phyloP scores from a whole-genome alignment of 2,797 vertebrate species.

The Brachyrhaphis roseni region DNA sequence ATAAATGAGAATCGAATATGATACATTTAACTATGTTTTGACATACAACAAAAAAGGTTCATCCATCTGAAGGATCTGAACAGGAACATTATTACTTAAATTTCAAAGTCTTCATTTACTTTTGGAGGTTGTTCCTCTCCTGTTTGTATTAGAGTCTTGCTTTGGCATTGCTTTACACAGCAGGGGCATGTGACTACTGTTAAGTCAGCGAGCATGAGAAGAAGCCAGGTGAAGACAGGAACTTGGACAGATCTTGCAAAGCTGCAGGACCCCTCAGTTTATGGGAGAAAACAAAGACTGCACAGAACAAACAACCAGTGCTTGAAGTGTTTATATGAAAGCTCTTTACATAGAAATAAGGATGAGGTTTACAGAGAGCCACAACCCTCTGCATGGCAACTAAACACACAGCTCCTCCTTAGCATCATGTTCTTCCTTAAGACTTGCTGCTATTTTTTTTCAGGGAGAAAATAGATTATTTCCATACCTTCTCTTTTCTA shows the following conservation, averaged over 20 bases:
- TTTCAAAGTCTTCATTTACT: slow-evolving; percentile 1
- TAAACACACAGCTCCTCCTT: slow-evolving; percentile 53
- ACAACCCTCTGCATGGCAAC: slow-evolving; percentile 42
- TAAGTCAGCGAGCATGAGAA: slow-evolving; percentile 49
- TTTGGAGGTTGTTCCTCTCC: not conserved
- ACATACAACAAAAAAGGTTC: not conserved
- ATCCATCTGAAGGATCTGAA: not conserved
- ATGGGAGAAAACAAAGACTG: slow-evolving; percentile 58
- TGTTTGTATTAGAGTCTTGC: not conserved
- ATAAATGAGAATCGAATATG: not conserved
- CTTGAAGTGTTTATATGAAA: slow-evolving; percentile 49
- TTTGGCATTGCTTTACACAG: slow-evolving; percentile 40
- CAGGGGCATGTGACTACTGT: slow-evolving; percentile 64
- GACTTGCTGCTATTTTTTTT: slow-evolving; percentile 59
- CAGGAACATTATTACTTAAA: not conserved
- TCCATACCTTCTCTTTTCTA: slow-evolving; percentile 46
- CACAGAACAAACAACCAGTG: slow-evolving; percentile 36
- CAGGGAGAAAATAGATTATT: slow-evolving; percentile 46
- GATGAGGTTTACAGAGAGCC: slow-evolving; percentile 42
- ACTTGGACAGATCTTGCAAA: slow-evolving; percentile 52
- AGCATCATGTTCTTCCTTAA: slow-evolving; percentile 45
- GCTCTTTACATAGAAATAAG: slow-evolving; percentile 59
- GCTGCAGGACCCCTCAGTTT: slow-evolving; percentile 45
- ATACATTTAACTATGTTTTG: not conserved
- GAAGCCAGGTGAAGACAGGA: slow-evolving; percentile 63